Evolutionary conservation across 2,888 invertebrate species (phyloP).

Genomic region (Yponomeuta sedellus): DNA sequence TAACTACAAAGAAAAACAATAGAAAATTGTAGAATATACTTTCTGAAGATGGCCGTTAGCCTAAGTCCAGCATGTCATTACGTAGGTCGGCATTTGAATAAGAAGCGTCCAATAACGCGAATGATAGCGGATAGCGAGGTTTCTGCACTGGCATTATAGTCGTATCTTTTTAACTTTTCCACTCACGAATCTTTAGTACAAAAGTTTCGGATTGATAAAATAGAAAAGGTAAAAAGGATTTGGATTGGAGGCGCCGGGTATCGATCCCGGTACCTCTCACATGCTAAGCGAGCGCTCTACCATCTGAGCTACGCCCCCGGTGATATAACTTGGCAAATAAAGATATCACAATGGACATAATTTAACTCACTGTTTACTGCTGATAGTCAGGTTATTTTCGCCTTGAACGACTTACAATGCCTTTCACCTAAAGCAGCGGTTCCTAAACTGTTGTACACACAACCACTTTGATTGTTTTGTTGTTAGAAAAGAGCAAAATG

Average conservation of each 20-base stretch:
- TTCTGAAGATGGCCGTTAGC: constrained; percentile 35
- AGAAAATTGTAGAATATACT: background rate
- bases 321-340: constrained; percentile 1
- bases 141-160: constrained; percentile 48
- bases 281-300: constrained; percentile 24
- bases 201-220: background rate
- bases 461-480: background rate
- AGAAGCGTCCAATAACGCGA: constrained; percentile 46
- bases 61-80: constrained; percentile 63
- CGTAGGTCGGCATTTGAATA: constrained; percentile 66
- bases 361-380: background rate
- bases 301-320: constrained; percentile 19
- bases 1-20: background rate
- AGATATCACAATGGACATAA: background rate
- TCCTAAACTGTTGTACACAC: background rate
- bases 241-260: constrained; percentile 34
- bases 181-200: background rate
- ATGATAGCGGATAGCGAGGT: constrained; percentile 52
- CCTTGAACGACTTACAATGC: background rate
- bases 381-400: background rate
- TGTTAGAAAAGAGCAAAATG: too few relatives aligned
- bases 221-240: constrained; percentile 14
- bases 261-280: constrained; percentile 37
- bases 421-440: background rate
- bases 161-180: constrained; percentile 39